Base-by-base conservation (phyloP, 1,140 invertebrate species). In the Neocloeon triangulifer region DNA sequence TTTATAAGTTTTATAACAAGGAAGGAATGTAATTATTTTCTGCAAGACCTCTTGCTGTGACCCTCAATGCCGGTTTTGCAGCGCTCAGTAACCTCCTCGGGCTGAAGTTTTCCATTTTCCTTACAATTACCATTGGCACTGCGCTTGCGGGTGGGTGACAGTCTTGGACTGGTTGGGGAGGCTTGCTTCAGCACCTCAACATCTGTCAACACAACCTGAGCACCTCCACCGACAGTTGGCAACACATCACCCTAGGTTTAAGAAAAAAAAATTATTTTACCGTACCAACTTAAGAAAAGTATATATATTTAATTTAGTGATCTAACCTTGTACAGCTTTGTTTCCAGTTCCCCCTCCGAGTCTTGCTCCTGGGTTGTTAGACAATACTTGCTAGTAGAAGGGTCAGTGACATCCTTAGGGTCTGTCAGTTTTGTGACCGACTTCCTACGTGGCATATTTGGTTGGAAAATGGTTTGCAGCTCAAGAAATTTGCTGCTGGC, bases 151-250 rank as follows among this genome's bases (percentile, higher is more conserved):
- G 13, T 30, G 4, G 25, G 34, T 16, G 35, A 34, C n/a, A n/a
- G n/a, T n/a, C n/a, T n/a, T n/a, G n/a, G n/a, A n/a, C n/a, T n/a
- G 9, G 53, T 64, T 3, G 85, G 85, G 0, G 81, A 85, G 39
- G 65, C 62, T 49, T 94, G 86, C 42, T 73, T 77, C 4, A 96
- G 51, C 39, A 72, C 73, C 55, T 97, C 92, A 2, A 97, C 76
- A 53, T 95, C 92, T 41, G 84, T 81, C 43, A 96, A 94, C 16
- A 95, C 72, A 1, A 97, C 85, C 47, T 94, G 84, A 2, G 84
- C 78, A 1, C 92, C 92, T 6, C 92, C 91, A 10, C 77, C 78
- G 36, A 72, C 72, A 1, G 91, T 95, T 8, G 82, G 84, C 10
- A 94, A 61, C 18, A 96, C 76, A 51, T 95, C 80, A 25, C 73